Evolutionary conservation across 2,888 invertebrate species (phyloP).

Genomic region (Drosophila paramelanica): DNA sequence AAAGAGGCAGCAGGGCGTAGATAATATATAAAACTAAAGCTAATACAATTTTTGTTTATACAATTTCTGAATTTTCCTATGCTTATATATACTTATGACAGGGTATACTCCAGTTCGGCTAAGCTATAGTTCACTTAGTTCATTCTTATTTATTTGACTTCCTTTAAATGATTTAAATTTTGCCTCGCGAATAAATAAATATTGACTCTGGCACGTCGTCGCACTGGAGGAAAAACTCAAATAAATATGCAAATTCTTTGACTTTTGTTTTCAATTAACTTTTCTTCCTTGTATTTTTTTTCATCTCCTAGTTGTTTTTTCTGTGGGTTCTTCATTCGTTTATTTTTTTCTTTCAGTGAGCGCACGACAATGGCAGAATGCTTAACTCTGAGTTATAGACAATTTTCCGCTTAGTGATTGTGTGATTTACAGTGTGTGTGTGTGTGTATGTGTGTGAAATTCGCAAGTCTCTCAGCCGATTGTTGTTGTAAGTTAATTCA

Average conservation of each 20-base stretch:
- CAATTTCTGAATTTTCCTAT: background rate
- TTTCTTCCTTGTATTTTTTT: slow-evolving; percentile 56
- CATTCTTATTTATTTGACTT: slow-evolving; percentile 21
- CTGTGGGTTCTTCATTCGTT: background rate
- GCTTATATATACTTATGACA: background rate
- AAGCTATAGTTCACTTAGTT: background rate
- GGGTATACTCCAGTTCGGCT: background rate
- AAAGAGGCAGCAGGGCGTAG: background rate
- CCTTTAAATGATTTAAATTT: slow-evolving; percentile 68
- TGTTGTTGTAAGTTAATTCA: slow-evolving; percentile 41
- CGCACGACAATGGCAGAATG: slow-evolving; percentile 53
- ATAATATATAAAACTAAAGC: background rate
- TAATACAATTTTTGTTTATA: background rate
- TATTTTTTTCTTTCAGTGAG: slow-evolving; percentile 19
- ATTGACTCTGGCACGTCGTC: slow-evolving; percentile 68
- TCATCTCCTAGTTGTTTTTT: background rate
- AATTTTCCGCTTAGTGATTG: slow-evolving; percentile 57
- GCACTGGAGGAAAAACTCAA: slow-evolving; percentile 50
- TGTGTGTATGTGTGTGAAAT: slow-evolving; percentile 8
- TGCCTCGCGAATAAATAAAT: slow-evolving; percentile 72
- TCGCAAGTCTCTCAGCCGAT: slow-evolving; percentile 10
- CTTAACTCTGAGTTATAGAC: slow-evolving; percentile 51
- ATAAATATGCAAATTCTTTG: slow-evolving; percentile 79
- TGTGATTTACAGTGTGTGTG: slow-evolving; percentile 27
- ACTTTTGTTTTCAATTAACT: slow-evolving; percentile 81